phyloP scores from a whole-genome alignment of 2,113 vertebrate genomes.

The Aspiorhynchus laticeps region DNA sequence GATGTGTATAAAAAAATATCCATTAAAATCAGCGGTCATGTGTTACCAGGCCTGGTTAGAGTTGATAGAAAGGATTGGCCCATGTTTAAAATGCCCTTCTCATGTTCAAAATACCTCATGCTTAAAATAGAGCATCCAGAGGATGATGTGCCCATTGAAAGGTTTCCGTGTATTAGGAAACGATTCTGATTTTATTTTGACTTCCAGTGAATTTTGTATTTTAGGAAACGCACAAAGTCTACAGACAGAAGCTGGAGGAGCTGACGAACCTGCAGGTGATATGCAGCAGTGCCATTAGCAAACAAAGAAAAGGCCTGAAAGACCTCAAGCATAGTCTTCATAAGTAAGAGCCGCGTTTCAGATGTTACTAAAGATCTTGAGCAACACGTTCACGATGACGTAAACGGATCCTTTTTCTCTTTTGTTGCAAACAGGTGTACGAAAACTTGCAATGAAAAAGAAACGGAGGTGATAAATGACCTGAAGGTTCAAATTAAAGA shows the following conservation, averaged over 20 bases:
- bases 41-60: not conserved
- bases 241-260: constrained; percentile 93
- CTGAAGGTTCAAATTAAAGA: constrained; percentile 89
- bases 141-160: not conserved
- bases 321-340: constrained; percentile 81
- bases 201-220: not conserved
- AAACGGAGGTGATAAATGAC: constrained; percentile 78
- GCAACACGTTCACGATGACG: not conserved
- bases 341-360: constrained; percentile 71
- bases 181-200: not conserved
- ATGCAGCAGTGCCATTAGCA: constrained; percentile 85
- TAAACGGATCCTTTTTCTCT: not conserved
- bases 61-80: not conserved
- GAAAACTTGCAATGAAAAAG: constrained; percentile 74
- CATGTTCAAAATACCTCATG: not conserved
- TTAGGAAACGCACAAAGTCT: constrained; percentile 93
- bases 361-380: not conserved
- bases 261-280: constrained; percentile 84
- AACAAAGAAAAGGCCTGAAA: constrained; percentile 85
- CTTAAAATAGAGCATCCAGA: not conserved
- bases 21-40: not conserved
- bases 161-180: not conserved
- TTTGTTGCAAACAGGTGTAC: constrained; percentile 75
- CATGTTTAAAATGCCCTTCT: not conserved
- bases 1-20: too few species aligned